Evolutionary conservation across 2,888 invertebrate species (phyloP).

Genomic region (Acanthoscelides obtectus): DNA sequence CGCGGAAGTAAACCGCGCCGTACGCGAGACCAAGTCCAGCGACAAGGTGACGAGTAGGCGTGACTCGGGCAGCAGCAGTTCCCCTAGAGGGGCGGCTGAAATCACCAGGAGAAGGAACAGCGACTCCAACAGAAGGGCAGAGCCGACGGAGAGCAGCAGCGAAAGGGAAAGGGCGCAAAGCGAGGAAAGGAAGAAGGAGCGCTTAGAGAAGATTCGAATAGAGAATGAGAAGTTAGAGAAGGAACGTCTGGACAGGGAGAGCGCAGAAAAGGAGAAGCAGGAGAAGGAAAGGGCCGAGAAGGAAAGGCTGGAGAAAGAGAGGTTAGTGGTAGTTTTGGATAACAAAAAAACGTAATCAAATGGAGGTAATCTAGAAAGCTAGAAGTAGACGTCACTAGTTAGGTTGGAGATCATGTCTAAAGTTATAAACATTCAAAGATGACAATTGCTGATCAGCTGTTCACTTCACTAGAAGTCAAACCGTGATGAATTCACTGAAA

Average conservation of each 20-base stretch:
- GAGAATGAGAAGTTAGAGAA: conserved; percentile 38
- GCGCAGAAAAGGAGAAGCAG: conserved; percentile 40
- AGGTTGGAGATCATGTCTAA: no score
- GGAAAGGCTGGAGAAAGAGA: conserved; percentile 41
- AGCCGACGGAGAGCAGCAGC: conserved; percentile 33
- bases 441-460: no score
- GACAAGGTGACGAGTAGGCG: conserved; percentile 34
- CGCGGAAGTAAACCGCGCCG: conserved; percentile 25
- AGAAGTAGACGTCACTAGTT: no score
- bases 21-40: conserved; percentile 29
- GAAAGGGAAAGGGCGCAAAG: conserved; percentile 40
- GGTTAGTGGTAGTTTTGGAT: conserved; percentile 40
- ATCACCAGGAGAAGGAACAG: conserved; percentile 38
- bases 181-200: conserved; percentile 42
- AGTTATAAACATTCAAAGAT: no score
- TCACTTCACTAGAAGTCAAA: no score
- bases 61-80: conserved; percentile 29
- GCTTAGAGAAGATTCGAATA: conserved; percentile 43
- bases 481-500: no score
- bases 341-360: no score
- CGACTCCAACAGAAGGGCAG: conserved; percentile 36
- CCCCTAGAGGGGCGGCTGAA: conserved; percentile 33
- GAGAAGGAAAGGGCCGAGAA: conserved; percentile 44
- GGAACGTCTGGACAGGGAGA: conserved; percentile 42
- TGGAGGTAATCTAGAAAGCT: no score